Conservation (phyloP, 2,797 vertebrate species). For the Acipenser oxyrinchus region DNA sequence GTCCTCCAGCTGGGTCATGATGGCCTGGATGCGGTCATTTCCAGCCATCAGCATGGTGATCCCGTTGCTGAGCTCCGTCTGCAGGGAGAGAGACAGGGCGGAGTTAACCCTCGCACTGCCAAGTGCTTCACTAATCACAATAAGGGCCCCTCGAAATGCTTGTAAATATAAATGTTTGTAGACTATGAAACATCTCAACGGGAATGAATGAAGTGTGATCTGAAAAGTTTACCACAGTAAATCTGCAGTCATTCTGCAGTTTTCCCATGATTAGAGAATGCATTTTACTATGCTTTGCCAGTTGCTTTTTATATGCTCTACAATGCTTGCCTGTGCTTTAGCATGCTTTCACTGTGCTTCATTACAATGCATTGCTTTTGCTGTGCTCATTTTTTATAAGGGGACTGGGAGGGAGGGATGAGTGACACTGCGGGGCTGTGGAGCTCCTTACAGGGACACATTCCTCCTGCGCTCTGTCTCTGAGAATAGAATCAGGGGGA, state of each 20-base stretch:
- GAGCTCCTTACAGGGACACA: not conserved
- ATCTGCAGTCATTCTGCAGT: no score
- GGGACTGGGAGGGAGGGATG: not conserved
- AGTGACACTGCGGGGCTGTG: not conserved
- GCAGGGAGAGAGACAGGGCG: not conserved
- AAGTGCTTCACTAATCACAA: no score
- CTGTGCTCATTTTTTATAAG: not conserved
- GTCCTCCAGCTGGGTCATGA: conserved; percentile 64
- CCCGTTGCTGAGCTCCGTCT: conserved; percentile 68
- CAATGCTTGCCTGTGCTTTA: no score
- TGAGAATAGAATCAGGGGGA: conserved; percentile 18
- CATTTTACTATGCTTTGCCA: no score
- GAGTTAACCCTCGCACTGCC: not conserved
- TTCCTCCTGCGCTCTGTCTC: not conserved
- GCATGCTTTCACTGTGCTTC: no score
- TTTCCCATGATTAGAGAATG: no score
- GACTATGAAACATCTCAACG: no score
- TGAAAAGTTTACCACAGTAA: not conserved
- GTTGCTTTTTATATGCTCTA: no score
- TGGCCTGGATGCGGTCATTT: conserved; percentile 65
- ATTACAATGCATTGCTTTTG: no score
- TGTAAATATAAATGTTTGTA: no score
- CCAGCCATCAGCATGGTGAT: conserved; percentile 66
- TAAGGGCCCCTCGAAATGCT: no score
- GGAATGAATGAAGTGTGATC: not conserved